Conservation (phyloP, 92 coral and sea anemone genomes). For the Zoanthus solanderi region DNA sequence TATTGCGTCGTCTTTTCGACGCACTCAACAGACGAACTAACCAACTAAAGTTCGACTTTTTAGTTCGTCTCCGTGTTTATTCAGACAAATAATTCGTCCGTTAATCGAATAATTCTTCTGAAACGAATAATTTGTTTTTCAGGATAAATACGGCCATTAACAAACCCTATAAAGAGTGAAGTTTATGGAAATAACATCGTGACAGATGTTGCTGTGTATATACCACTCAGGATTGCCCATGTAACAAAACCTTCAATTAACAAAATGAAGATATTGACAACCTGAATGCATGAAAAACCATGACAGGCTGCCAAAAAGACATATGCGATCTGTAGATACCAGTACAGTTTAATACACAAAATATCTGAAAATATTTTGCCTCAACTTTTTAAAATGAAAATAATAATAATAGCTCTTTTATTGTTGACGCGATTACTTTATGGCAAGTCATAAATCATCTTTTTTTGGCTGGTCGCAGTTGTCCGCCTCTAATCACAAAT, state of each 20-base stretch:
- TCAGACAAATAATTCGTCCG: no score
- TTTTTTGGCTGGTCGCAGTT: background rate
- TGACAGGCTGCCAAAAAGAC: background rate
- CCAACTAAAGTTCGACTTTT: no score
- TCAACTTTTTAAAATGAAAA: background rate
- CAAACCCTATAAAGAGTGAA: background rate
- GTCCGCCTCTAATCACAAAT: conserved; percentile 15
- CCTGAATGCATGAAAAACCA: background rate
- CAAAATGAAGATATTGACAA: background rate
- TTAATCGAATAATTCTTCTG: no score
- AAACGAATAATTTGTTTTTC: no score
- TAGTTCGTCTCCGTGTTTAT: no score
- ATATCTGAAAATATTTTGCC: background rate
- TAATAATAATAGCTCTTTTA: background rate
- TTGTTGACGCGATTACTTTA: background rate
- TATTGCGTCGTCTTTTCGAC: no score
- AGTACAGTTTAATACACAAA: background rate
- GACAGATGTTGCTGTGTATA: background rate
- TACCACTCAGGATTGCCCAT: background rate
- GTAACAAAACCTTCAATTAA: background rate
- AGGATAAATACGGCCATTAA: no score
- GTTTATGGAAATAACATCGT: background rate
- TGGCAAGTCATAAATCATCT: conserved; percentile 26
- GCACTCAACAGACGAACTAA: no score
- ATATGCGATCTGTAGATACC: background rate